These are phyloP conservation scores for Hydrochoerus hydrochaeris DNA, from an alignment of 2,113 vertebrate genomes.

Conservation along the genomic window DNA sequence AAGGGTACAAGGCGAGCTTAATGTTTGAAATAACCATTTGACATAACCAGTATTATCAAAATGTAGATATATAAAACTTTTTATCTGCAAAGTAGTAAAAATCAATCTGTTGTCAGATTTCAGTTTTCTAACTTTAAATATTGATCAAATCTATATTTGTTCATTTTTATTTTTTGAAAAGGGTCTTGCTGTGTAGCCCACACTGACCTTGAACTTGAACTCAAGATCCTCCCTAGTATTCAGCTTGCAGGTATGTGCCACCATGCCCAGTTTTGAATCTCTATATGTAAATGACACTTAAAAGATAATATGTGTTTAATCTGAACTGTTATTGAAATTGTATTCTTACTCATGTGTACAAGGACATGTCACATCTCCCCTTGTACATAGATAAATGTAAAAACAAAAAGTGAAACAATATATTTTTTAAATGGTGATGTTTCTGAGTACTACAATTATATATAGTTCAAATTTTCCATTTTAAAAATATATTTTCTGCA, in stretches of 20 bases:
- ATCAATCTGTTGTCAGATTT: neutral
- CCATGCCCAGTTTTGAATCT: neutral
- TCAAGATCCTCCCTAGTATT: neutral
- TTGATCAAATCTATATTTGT: neutral
- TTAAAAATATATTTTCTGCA: constrained; percentile 40
- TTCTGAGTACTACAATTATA: neutral
- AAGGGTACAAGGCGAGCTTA: neutral
- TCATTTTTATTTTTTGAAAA: neutral
- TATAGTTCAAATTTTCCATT: constrained; percentile 9
- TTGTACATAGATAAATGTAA: neutral
- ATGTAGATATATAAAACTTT: neutral
- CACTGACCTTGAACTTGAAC: neutral
- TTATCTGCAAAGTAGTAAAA: constrained; percentile 43
- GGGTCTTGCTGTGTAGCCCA: neutral
- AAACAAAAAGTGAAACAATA: neutral
- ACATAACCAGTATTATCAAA: neutral
- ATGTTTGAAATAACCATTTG: neutral
- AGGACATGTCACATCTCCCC: neutral
- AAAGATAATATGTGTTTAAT: neutral
- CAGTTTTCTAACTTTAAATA: neutral
- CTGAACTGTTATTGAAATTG: neutral
- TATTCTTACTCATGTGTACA: neutral
- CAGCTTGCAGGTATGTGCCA: neutral
- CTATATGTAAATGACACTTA: neutral
- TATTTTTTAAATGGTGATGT: neutral